Evolutionary conservation across 2,113 vertebrate species (phyloP), one percentile per base, ranked within the genome.

Genomic region (Brachyhypopomus gauderio): DNA sequence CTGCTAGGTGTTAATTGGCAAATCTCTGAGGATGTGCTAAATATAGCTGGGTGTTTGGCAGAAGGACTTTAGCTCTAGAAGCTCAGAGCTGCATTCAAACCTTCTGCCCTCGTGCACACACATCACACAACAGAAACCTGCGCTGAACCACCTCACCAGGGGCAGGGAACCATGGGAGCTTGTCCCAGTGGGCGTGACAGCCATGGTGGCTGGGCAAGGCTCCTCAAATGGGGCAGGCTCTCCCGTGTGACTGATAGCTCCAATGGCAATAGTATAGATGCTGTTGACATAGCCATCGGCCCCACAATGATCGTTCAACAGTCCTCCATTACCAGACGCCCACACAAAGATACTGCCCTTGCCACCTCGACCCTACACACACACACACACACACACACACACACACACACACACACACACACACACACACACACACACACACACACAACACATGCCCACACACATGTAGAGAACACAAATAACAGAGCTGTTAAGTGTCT

Each of bases 331-430:
- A 82, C 92, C 91, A 64, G 90, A 85, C 30, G 90, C 92, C 90
- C 92, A 92, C 79, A 91, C 88, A 38, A 89, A 92, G 81, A 93
- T 83, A 79, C 80, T 91, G 82, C 87, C 89, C 80, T 90, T 90
- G 64, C 88, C 90, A 66, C 78, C 74, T 77, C 89, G 82, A 23
- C 90, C 90, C 90, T 91, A 41, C 36, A 55, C 17, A 7, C 77
- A 74, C 34, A 64, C 30, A 85, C 56, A 25, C 80, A 80, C 75
- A 63, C 8, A 59, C 84, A 79, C 78, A 85, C 69, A 52, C 82
- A 84, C 80, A 84, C 83, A 66, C 75, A 86, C 56, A 23, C 73
- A 52, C 74, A 63, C 58, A 76, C 25, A 63, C 9, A 62, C 45
- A 48, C 45, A 11, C 9, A 11, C 45, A 48, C 9, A 11, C 8